Conservation (phyloP, 2,797 vertebrate genomes). For the Urosaurus nigricauda region DNA sequence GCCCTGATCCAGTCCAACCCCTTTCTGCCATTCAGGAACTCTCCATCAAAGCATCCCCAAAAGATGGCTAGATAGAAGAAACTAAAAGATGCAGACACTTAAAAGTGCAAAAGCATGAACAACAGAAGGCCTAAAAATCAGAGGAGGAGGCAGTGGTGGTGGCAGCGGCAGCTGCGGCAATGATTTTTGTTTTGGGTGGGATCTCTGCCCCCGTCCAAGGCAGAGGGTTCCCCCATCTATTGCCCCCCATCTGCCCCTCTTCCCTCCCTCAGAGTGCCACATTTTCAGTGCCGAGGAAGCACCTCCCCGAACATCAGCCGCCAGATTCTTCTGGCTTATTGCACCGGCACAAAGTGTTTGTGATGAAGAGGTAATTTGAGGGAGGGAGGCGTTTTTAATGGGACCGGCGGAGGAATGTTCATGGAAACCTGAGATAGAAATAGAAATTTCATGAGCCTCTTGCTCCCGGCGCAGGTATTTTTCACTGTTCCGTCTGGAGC, state of each 20-base stretch:
- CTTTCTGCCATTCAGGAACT: too few species aligned
- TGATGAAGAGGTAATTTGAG: constrained; percentile 40
- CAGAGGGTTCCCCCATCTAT: neutral
- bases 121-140: neutral
- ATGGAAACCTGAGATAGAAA: constrained; percentile 33
- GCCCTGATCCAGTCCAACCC: too few species aligned
- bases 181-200: neutral
- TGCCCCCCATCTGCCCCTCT: neutral
- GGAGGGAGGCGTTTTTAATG: constrained; percentile 42
- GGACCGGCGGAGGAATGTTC: constrained; percentile 32
- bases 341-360: constrained; percentile 38
- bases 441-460: constrained; percentile 34
- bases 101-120: neutral
- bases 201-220: neutral
- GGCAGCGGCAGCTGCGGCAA: too few species aligned
- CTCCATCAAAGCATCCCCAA: too few species aligned
- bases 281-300: neutral
- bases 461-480: constrained; percentile 42
- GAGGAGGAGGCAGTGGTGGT: neutral
- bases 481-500: constrained; percentile 29
- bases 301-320: constrained; percentile 1
- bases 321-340: constrained; percentile 23
- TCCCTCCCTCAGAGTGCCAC: neutral
- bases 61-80: too few species aligned
- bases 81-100: neutral